Percentiles rank a stretch among this genome's conserved stretches.
phyloP scores from a whole-genome alignment of 2,113 vertebrate genomes.

The Xenotilapia longispinis region DNA sequence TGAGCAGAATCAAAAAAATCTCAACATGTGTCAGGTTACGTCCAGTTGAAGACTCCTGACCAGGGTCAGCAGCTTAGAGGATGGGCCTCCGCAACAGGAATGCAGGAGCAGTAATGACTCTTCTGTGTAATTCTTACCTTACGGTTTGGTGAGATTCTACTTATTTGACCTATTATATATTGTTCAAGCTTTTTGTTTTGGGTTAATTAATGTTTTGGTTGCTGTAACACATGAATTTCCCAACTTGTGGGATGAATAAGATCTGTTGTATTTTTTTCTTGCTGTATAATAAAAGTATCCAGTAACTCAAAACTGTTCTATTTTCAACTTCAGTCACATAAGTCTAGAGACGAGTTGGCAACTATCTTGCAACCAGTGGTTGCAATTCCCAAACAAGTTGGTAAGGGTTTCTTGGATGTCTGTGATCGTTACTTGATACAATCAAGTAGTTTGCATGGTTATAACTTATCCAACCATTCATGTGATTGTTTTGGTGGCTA shows the following conservation, averaged over 20 bases:
- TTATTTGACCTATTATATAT: accelerated
- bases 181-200: background rate
- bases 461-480: background rate
- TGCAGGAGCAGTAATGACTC: background rate
- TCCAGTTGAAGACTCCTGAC: background rate
- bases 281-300: background rate
- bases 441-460: background rate
- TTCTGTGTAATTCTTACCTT: background rate
- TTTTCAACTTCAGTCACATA: background rate
- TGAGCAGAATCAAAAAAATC: background rate
- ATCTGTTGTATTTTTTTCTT: background rate
- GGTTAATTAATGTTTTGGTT: background rate
- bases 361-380: background rate
- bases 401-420: background rate
- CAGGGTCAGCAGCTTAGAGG: background rate
- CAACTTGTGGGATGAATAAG: background rate
- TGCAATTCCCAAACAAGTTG: background rate
- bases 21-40: background rate
- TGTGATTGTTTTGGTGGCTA: background rate
- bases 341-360: background rate
- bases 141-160: background rate
- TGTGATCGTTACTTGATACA: background rate
- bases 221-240: background rate
- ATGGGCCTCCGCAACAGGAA: background rate
- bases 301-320: accelerated